phyloP scores from a whole-genome alignment of 2,888 invertebrate species.

The Drosophila niveifrons region DNA sequence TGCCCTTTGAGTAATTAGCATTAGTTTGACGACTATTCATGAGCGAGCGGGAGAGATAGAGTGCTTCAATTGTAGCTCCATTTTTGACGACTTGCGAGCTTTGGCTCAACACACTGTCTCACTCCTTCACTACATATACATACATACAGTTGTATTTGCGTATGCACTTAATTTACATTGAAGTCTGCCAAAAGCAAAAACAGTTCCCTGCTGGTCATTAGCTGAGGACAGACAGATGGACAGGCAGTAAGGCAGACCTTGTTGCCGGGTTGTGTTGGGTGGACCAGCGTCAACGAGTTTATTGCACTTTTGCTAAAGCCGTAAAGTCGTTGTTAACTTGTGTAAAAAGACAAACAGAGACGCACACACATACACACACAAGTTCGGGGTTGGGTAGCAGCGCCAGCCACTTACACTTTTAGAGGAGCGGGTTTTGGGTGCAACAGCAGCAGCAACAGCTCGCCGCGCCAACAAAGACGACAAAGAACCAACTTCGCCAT shows the following conservation, averaged over 20 bases:
- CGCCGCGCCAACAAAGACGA: conserved; percentile 56
- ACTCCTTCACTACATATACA: conserved; percentile 17
- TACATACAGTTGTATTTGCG: conserved; percentile 3
- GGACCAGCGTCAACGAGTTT: conserved; percentile 64
- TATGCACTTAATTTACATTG: conserved; percentile 40
- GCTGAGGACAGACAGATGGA: conserved; percentile 7
- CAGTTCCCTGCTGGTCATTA: conserved; percentile 62
- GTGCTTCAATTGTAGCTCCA: conserved; percentile 30
- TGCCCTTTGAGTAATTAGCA: conserved; percentile 34
- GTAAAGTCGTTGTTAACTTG: conserved; percentile 48
- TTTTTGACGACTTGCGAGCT: conserved; percentile 13
- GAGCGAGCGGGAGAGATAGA: conserved; percentile 19
- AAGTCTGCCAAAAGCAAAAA: conserved; percentile 59
- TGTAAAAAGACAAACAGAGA: conserved; percentile 66
- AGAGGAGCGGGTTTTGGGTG: conserved; percentile 46
- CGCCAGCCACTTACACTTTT: conserved; percentile 71
- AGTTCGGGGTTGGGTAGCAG: conserved; percentile 45
- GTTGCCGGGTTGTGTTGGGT: conserved; percentile 33
- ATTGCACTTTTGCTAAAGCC: conserved; percentile 73
- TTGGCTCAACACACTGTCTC: conserved; percentile 43
- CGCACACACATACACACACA: conserved; percentile 40
- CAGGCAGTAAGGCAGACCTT: conserved; percentile 25
- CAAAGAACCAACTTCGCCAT: conserved; percentile 72
- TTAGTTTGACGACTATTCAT: conserved; percentile 36
- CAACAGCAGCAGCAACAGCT: conserved; percentile 30